Base-by-base conservation (phyloP, 2,888 invertebrate genomes). In the Erebia palarica region DNA sequence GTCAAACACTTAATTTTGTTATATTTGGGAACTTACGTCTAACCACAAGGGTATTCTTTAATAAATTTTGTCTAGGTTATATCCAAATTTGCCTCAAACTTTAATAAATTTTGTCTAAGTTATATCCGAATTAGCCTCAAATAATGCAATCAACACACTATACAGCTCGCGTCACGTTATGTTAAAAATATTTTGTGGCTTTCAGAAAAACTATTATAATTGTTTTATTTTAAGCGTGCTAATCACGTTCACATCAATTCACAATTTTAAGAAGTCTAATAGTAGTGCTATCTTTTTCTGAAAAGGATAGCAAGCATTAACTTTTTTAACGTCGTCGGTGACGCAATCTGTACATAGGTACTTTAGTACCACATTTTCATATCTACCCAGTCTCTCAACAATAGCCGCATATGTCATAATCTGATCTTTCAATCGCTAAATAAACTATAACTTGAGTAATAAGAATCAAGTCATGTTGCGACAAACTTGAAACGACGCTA, bases 51-150 rank as follows among this genome's bases (percentile, higher is more conserved):
- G 3, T 16, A 44, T 11, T 44, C 47, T 44, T 18, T 44, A 16
- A 47, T 44, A 61, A 61, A 44, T 44, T 61, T 61, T 61, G 60
- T 61, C 60, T 61, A 60, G 44, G 44, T 16, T 60, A 60, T 18
- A 44, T 42, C 16, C 60, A 42, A 61, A 44, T 61, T 61, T 44
- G 60, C 60, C 60, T 61, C 60, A 61, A 61, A 42, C 44, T 44
- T 44, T 18, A 16, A 44, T 44, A 61, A 61, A 44, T 44, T 61
- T 61, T 61, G 61, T 61, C 61, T 61, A 61, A 44, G 44, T 44
- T 61, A 61, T 18, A 61, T 44, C 16, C 61, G 61, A 61, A 44
- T 61, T 61, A 61, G 61, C 61, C 61, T 61, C 61, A 61, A 61
- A 44, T 60, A 42, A 60, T 60, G 59, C 13, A 42, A 60, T 42